Base-by-base conservation (phyloP, 2,113 vertebrate genomes). In the Paramisgurnus dabryanus region DNA sequence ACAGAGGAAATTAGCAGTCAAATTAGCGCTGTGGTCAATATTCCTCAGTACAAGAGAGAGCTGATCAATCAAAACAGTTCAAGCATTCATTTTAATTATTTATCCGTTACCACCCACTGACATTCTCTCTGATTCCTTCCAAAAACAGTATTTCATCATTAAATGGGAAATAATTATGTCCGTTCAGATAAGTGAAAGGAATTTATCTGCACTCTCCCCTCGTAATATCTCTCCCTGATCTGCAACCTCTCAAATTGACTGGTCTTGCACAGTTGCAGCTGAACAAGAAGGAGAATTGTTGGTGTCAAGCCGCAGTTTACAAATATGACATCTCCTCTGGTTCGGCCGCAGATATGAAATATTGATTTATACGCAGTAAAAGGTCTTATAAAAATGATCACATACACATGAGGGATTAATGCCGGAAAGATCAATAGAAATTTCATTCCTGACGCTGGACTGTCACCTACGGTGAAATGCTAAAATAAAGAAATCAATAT, bases 331-430 rank as follows among this genome's bases (percentile, higher is more conserved):
- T 98, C 97, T 98, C 97, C 96, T 98, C 97, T 97, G 97, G 96
- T 95, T 95, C 95, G 95, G 96, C 96, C 96, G 95, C 95, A 98
- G 98, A 99, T 99, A 99, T 99, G 97, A 99, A 98, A 96, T 99
- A 99, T 99, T 99, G 98, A 99, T 99, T 99, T 99, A 99, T 98
- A 97, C 97, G 97, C 97, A 97, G 97, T 98, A 99, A 99, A 99
- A 99, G 98, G 98, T 99, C 98, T 99, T 99, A 98, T 99, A 99
- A 98, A 99, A 99, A 99, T 99, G 98, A 99, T 99, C 97, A 99
- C 96, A 98, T 99, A 99, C 98, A 99, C 97, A 99, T 98, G 97
- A 99, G 98, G 98, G 97, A 99, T 99, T 99, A 99, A 99, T 99
- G 98, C 93, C 95, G 95, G 92, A 93, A 95, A 98, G 98, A 99